Evolutionary conservation across 2,797 vertebrate genomes (phyloP), one percentile per base, ranked within the genome.

Genomic region (Platalea minor): DNA sequence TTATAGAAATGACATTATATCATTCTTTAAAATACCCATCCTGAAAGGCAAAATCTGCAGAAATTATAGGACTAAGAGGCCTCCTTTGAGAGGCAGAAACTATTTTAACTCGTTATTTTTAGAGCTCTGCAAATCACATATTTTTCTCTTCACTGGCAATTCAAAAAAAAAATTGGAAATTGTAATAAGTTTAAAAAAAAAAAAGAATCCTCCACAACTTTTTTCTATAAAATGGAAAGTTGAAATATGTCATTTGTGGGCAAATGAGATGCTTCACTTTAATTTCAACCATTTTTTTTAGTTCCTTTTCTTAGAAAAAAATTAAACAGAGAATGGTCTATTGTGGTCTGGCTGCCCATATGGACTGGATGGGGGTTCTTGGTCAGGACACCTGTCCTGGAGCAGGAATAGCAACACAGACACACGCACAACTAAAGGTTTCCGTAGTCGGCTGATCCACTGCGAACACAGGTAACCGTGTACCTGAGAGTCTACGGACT

Each of bases 31-130:
- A 97, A 96, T 94, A 93, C 69, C 67, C 76, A 96, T 85, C 94
- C 96, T 93, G 92, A 96, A 94, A 96, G 93, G 93, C 93, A 96
- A 94, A 93, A 96, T 97, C 94, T 97, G 93, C 87, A 93, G 91
- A 94, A 97, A 95, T 96, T 96, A 92, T 76, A 89, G 91, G 95
- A 97, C 89, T 92, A 94, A 96, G 93, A 96, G 87, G 79, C 94
- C 93, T 96, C 70, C 92, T 95, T 91, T 96, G 94, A 96, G 95
- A 97, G 74, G 92, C 93, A 96, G 94, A 91, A 96, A 96, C 95
- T 97, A 90, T 96, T 97, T 96, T 95, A 96, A 96, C 82, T 96
- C 10, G 67, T 94, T 97, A 96, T 97, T 96, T 97, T 97, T 96
- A 97, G 94, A 95, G 88, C 93, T 91, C 79, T 96, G 89, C 80